Evolutionary conservation across 2,797 vertebrate species (phyloP), one percentile per base, ranked within the genome.

Genomic region (Paedocypris micromegethes): DNA sequence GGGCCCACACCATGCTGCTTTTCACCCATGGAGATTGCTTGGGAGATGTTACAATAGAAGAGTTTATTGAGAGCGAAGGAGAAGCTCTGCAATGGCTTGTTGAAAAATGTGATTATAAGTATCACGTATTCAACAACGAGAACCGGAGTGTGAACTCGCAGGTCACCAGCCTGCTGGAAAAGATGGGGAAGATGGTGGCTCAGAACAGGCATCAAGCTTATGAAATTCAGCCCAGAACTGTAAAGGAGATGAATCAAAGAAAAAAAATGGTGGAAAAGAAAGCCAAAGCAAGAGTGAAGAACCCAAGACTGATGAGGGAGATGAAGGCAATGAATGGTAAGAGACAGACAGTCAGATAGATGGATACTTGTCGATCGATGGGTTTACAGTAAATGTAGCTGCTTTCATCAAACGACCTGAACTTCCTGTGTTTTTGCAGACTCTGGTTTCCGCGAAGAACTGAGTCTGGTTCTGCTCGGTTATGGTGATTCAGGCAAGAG

Each of bases 11-110:
- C 3, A 39, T 81, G 4, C 37, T 81, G 39, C 57, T 81, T 3
- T 81, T 81, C 63, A 79, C 73, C 5, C 68, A 75, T 51, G 73
- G 71, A 38, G 79, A 81, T 47, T 54, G 68, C 39, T 72, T 79
- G 9, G 75, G 72, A 4, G 73, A 74, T 0, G 3, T 64, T 38
- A 70, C 59, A 2, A 5, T 77, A 38, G 75, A 81, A 56, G 70
- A 74, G 57, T 74, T 75, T 23, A 70, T 81, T 37, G 58, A 77
- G 58, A 64, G 64, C 2, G 75, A 77, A 66, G 77, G 73, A 37
- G 50, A 68, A 23, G 66, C 53, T 9, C 54, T 81, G 7, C 62
- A 66, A 5, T n/a, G 67, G 42, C 72, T 81, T 5, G 39, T 64
- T 45, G 72, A 59, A 51, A 77, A 75, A 68, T 80, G 79, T 56